Percentiles rank a stretch among this genome's conserved stretches.
Conservation (phyloP, 2,797 vertebrate species). For the Acanthornis magna region DNA sequence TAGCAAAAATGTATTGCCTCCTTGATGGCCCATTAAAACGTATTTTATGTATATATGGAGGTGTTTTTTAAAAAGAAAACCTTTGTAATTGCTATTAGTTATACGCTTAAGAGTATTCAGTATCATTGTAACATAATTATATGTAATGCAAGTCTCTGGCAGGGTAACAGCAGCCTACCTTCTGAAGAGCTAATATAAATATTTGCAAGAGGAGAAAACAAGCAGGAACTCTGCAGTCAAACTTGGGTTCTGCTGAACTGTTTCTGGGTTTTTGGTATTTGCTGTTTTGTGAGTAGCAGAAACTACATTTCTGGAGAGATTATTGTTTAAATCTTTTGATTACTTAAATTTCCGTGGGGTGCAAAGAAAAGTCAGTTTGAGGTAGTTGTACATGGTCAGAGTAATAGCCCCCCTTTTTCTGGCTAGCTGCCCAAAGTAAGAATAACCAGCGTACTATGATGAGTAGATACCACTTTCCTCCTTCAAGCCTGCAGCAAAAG, state of each 20-base stretch:
- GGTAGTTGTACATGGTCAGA: background rate
- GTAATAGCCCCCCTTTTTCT: background rate
- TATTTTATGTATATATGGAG: background rate
- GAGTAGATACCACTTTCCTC: background rate
- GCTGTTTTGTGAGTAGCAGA: background rate
- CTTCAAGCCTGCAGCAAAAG: background rate
- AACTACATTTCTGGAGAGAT: background rate
- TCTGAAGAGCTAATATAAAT: slow-evolving; percentile 2
- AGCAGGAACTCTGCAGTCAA: background rate
- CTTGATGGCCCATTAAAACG: background rate
- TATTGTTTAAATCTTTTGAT: background rate
- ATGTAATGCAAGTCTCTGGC: background rate
- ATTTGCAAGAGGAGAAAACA: background rate
- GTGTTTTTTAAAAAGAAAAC: background rate
- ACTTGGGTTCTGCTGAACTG: fast-evolving
- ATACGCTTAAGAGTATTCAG: background rate
- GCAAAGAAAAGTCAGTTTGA: background rate
- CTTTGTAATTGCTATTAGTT: background rate
- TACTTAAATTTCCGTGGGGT: background rate
- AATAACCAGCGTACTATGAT: background rate
- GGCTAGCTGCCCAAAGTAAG: background rate
- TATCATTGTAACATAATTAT: background rate
- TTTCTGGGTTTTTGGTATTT: background rate
- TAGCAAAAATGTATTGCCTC: background rate
- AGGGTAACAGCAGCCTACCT: background rate